Percentiles rank a stretch among this genome's conserved stretches.
Conservation (phyloP, 2,888 invertebrate species). For the Nephrotoma appendiculata region DNA sequence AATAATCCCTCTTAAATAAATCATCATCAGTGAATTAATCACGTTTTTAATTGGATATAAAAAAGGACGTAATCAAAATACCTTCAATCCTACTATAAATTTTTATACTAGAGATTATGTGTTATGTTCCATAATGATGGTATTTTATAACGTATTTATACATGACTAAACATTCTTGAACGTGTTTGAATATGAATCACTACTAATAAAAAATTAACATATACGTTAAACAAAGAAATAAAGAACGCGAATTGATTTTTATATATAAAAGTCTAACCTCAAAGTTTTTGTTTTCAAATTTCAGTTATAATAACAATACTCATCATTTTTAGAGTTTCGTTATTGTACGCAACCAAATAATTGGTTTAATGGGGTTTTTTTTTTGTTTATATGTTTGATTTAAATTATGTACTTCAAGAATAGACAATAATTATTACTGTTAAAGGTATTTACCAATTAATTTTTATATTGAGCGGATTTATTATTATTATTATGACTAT, state of each 20-base stretch:
- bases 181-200: neutral
- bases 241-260: neutral
- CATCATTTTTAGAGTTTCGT: neutral
- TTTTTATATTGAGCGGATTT: neutral
- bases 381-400: neutral
- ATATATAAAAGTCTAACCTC: neutral
- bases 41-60: neutral
- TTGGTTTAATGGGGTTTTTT: neutral
- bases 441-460: neutral
- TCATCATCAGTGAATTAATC: neutral
- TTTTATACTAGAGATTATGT: neutral
- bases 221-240: neutral
- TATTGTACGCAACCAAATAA: neutral
- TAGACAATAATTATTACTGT: neutral
- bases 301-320: neutral
- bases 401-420: neutral
- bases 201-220: neutral
- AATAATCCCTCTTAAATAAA: neutral
- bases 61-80: neutral
- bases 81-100: neutral
- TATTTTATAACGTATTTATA: neutral
- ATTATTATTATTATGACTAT: neutral
- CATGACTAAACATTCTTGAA: neutral
- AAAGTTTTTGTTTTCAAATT: neutral
- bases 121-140: neutral